Evolutionary conservation across 2,888 invertebrate genomes (phyloP).

Genomic region (Piscicola geometra): DNA sequence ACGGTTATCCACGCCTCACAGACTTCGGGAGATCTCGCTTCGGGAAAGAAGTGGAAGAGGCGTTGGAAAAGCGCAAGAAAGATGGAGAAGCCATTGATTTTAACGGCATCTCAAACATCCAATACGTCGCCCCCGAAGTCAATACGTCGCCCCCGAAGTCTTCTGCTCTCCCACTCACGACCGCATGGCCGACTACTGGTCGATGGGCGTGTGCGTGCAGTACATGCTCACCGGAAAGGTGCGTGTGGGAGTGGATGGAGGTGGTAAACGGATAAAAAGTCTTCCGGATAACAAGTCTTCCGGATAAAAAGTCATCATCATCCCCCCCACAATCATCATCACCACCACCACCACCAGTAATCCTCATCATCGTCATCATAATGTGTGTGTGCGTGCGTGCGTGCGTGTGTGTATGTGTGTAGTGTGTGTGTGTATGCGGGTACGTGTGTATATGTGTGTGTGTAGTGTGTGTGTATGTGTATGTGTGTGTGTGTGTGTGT

Average conservation of each 20-base stretch:
- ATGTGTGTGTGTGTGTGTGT: no score
- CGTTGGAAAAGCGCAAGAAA: not conserved
- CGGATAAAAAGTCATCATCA: no score
- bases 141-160: conserved; percentile 31
- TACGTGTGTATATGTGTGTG: no score
- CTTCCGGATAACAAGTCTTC: no score
- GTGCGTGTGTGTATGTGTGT: no score
- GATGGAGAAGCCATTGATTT: not conserved
- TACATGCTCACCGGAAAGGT: conserved; percentile 30
- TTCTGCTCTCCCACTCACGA: not conserved
- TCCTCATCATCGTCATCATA: no score
- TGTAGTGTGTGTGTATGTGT: no score
- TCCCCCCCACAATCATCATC: no score
- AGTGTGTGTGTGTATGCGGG: no score
- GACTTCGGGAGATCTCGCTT: conserved; percentile 25
- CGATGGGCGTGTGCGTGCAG: conserved; percentile 24
- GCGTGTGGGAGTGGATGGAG: not conserved
- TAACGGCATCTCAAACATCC: conserved; percentile 2
- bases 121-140: conserved; percentile 31
- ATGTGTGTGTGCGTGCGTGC: no score
- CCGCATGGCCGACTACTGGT: conserved; percentile 25
- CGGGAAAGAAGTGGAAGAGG: not conserved
- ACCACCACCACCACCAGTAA: no score
- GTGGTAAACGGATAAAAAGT: not conserved
- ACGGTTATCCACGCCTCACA: conserved; percentile 25